Evolutionary conservation across 2,797 vertebrate genomes (phyloP).

Genomic region (Spinibarbus caldwelli): DNA sequence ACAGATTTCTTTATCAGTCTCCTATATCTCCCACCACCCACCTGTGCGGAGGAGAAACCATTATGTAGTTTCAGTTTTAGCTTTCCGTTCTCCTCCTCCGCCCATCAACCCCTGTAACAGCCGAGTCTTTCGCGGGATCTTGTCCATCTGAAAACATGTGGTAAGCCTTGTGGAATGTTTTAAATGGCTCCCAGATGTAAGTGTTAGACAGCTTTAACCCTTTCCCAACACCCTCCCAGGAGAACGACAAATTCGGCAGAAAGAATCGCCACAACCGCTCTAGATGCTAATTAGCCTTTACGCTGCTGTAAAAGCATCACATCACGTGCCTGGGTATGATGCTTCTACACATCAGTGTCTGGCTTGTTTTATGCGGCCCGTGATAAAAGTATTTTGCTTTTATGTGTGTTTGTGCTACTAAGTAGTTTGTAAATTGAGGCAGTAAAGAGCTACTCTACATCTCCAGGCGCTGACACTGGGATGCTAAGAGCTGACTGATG

Average conservation of each 20-base stretch:
- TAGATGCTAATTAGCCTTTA: slow-evolving; percentile 25
- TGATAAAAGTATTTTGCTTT: slow-evolving; percentile 18
- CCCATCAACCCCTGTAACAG: slow-evolving; percentile 76
- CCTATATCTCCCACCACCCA: slow-evolving; percentile 60
- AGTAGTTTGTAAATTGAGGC: slow-evolving; percentile 12
- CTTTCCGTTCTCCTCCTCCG: slow-evolving; percentile 26
- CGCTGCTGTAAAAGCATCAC: neutral
- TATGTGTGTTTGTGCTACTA: slow-evolving; percentile 6
- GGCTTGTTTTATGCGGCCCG: slow-evolving; percentile 13
- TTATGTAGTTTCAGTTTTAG: slow-evolving; percentile 71
- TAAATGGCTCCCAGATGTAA: slow-evolving; percentile 87
- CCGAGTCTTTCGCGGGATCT: slow-evolving; percentile 81
- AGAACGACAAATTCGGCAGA: neutral
- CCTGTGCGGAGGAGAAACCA: slow-evolving; percentile 70
- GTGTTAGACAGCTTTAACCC: slow-evolving; percentile 82
- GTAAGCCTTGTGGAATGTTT: slow-evolving; percentile 87
- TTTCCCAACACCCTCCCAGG: slow-evolving; percentile 63
- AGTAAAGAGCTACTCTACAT: slow-evolving; percentile 25
- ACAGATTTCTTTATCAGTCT: slow-evolving; percentile 24
- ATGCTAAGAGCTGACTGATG: neutral
- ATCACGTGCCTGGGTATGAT: slow-evolving; percentile 2
- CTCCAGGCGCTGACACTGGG: neutral
- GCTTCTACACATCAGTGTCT: neutral
- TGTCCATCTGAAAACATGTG: slow-evolving; percentile 87
- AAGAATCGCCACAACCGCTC: neutral